Evolutionary conservation across 2,797 vertebrate species (phyloP), one percentile per base, ranked within the genome.

Genomic region (Periophthalmus magnuspinnatus): DNA sequence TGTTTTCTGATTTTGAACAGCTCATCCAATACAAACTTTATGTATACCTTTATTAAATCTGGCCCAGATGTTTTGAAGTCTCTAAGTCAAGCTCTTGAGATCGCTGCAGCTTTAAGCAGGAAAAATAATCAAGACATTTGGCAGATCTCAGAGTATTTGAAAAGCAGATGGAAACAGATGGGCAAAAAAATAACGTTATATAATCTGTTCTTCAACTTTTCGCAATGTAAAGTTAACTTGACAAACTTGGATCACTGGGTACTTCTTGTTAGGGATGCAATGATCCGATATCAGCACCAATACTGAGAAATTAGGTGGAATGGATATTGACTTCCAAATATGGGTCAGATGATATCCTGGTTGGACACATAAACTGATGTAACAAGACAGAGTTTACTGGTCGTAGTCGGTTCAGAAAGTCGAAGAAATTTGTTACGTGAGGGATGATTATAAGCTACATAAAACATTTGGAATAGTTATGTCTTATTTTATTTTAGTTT

Each of bases 91-190:
- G 38, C 41, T 47, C 61, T 19, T 17, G 38, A 28, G 14, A 63
- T 63, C 5, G 21, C 61, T 45, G 21, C 17, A 63, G 61, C 61
- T 63, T 62, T 45, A 34, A 61, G 59, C 59, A 24, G 14, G 1
- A 22, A 47, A 41, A 38, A 62, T 41, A 21, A 38, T 61, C 6
- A 13, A 61, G 34, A 14, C 36, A 24, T 28, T 45, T 47, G 5
- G 61, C 38, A 63, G 21, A 45, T 63, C 38, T 47, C 21, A 2
- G 61, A 63, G 13, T 10, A 45, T 63, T 24, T 47, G 61, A 63
- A 63, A 47, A 24, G 38, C 61, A 24, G 38, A 63, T 47, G 61
- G 38, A 63, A 63, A 63, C 61, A 63, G 61, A 63, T 63, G 61
- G 38, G 22, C 61, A 63, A 22, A 45, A 10, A 62, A 22, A 62